phyloP scores from a whole-genome alignment of 2,797 vertebrate species.

The Pelodytes ibericus region DNA sequence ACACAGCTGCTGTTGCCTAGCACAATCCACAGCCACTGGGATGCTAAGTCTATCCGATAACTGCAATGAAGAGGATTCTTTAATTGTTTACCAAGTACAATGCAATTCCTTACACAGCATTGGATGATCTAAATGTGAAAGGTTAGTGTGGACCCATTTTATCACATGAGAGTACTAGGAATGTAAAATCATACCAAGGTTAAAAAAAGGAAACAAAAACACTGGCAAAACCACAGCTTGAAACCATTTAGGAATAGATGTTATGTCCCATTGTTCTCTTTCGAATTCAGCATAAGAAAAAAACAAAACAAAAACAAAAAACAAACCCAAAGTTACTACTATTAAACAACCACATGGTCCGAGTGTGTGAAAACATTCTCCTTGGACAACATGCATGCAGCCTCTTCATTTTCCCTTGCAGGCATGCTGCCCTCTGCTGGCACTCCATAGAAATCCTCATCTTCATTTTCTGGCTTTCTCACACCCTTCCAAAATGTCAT shows the following conservation, averaged over 20 bases:
- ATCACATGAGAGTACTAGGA: no score
- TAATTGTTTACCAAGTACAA: no score
- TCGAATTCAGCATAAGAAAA: not conserved
- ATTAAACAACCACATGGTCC: not conserved
- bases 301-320: no score
- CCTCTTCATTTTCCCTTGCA: conserved; percentile 35
- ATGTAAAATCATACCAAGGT: not conserved
- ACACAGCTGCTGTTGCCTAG: no score
- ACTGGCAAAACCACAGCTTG: not conserved
- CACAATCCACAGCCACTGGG: no score
- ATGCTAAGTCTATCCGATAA: no score
- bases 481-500: conserved; percentile 67
- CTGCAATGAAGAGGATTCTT: no score
- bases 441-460: conserved; percentile 2
- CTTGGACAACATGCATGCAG: not conserved
- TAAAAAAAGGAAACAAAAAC: not conserved
- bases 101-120: no score
- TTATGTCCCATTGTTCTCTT: not conserved
- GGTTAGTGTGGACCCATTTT: no score
- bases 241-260: not conserved
- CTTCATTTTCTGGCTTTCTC: not conserved
- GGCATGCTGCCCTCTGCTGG: conserved; percentile 20
- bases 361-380: not conserved
- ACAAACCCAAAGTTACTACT: no score
- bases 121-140: no score